These are phyloP conservation scores for Orthosia gracilis DNA, from an alignment of 2,888 invertebrate species.

Conservation along the genomic window DNA sequence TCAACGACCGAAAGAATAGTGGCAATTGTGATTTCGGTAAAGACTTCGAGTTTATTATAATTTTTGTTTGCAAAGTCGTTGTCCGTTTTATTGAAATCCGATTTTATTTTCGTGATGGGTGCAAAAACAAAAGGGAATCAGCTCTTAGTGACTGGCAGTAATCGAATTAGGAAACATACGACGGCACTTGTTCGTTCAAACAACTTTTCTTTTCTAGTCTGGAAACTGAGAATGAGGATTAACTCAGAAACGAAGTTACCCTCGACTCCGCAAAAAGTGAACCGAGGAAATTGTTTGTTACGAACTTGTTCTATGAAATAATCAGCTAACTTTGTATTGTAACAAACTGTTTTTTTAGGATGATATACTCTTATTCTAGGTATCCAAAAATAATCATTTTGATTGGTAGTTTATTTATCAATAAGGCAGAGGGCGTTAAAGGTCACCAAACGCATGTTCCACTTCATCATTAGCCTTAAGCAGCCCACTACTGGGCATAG, in stretches of 20 bases:
- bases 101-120: conserved; percentile 49
- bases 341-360: not conserved
- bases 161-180: conserved; percentile 42
- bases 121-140: conserved; percentile 40
- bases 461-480: not conserved
- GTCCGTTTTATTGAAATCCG: conserved; percentile 59
- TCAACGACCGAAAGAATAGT: conserved; percentile 44
- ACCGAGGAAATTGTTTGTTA: conserved; percentile 42
- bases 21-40: conserved; percentile 51
- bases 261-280: conserved; percentile 31
- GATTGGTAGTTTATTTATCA: not conserved
- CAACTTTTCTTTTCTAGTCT: conserved; percentile 44
- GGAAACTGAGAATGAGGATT: conserved; percentile 24
- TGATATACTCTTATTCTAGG: not conserved
- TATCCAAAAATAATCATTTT: not conserved
- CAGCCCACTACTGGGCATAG: rapidly evolving
- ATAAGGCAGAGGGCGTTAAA: not conserved
- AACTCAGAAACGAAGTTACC: conserved; percentile 48
- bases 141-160: conserved; percentile 39
- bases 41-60: conserved; percentile 52
- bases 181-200: conserved; percentile 39
- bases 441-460: not conserved
- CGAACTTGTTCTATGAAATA: conserved; percentile 51
- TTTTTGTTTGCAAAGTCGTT: conserved; percentile 51
- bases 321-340: conserved; percentile 17